Base-by-base conservation (phyloP, 2,888 invertebrate species). In the Gerris lacustris region DNA sequence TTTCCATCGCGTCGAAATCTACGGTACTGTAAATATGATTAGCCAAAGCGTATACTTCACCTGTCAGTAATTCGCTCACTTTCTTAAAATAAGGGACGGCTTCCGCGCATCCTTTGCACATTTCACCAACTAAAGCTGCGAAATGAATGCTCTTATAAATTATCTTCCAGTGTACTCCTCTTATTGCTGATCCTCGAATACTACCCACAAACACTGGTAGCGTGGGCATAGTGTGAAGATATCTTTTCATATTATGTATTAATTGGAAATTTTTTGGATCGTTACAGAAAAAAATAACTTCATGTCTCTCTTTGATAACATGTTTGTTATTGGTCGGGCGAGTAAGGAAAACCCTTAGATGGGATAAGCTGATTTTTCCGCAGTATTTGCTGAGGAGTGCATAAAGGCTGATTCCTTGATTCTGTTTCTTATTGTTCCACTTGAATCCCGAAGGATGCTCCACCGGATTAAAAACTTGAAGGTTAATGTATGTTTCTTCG, bases 361-460 rank as follows among this genome's bases (percentile, higher is more conserved):
- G 80, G 68, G 82, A 82, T 70, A 85, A 83, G 0, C 92, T 92
- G 11, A 87, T 82, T 74, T 84, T 84, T 0, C 91, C 91, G 75
- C 84, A 85, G 77, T 92, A 91, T 75, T 87, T 83, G 80, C 87
- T 87, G 77, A 90, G 85, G 66, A 92, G 79, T 47, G 86, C 86
- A 79, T 83, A 91, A 5, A 93, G 81, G 77, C 91, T 91, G 44
- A 89, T 81, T 0, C 90, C 90, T 79, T 91, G 91, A 76, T 86
- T 86, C 70, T 79, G 82, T 6, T 83, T 83, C 1, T 82, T 82
- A 45, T 82, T 82, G 6, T 88, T 88, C 73, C 85, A 84, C 79
- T 89, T 91, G 79, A 88, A 90, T 47, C 85, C 85, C 72, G 91
- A 89, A 7, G 92, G 91, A 77, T 92, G 91, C 2, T 86, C 82